phyloP scores from a whole-genome alignment of 2,888 invertebrate species.

The Dysmachus trigonus region DNA sequence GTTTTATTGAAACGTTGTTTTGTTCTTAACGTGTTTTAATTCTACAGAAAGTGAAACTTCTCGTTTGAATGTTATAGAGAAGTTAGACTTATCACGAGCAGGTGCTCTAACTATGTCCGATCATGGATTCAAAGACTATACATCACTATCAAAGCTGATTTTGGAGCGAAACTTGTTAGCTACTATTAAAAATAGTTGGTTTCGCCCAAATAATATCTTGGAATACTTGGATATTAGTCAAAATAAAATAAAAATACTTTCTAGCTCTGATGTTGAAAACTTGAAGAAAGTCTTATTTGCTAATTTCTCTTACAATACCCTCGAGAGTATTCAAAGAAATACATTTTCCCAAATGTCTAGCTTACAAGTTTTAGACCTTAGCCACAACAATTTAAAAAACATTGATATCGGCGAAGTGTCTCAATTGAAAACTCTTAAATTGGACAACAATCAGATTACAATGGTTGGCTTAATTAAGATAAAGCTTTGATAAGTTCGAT shows the following conservation, averaged over 20 bases:
- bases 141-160: conserved; percentile 56
- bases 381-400: conserved; percentile 56
- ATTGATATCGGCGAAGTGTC: conserved; percentile 54
- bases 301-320: conserved; percentile 54
- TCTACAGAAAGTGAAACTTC: conserved; percentile 47
- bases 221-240: conserved; percentile 57
- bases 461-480: not conserved
- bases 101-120: conserved; percentile 53
- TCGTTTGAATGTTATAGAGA: conserved; percentile 48
- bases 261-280: conserved; percentile 51
- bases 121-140: conserved; percentile 55
- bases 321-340: conserved; percentile 52
- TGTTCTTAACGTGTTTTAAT: not conserved
- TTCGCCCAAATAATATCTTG: conserved; percentile 52
- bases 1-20: not conserved
- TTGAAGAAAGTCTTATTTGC: conserved; percentile 55
- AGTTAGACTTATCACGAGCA: conserved; percentile 56
- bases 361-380: conserved; percentile 56
- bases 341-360: conserved; percentile 52
- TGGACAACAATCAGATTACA: conserved; percentile 54
- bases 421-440: conserved; percentile 53
- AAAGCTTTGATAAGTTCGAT: not conserved
- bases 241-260: conserved; percentile 55
- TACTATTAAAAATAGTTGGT: conserved; percentile 53
- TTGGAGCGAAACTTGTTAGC: conserved; percentile 55